A percentile compares a stretch with the other conserved stretches of the same genome.
Evolutionary conservation across 2,888 invertebrate genomes (phyloP).

Genomic region (Andrena minutula): DNA sequence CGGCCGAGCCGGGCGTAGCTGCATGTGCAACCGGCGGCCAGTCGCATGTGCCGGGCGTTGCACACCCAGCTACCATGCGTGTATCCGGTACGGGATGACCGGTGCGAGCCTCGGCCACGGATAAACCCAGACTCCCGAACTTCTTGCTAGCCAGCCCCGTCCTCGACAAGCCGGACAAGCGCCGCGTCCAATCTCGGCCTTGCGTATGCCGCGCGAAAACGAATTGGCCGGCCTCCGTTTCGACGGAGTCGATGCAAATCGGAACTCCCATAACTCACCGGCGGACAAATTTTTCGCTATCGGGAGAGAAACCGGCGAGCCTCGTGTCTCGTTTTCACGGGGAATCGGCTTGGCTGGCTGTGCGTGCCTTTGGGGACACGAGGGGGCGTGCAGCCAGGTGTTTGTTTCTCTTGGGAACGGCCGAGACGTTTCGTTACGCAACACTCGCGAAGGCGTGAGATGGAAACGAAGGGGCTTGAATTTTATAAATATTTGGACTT

Average conservation of each 20-base stretch:
- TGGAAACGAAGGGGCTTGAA: not conserved
- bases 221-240: conserved; percentile 32
- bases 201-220: conserved; percentile 58
- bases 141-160: conserved; percentile 71
- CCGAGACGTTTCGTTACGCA: not conserved
- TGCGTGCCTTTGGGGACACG: not conserved
- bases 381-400: not conserved
- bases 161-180: conserved; percentile 64
- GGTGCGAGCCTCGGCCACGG: conserved; percentile 60
- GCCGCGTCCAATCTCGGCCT: conserved; percentile 54
- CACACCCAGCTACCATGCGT: conserved; percentile 63
- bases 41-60: conserved; percentile 58
- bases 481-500: conserved; percentile 43
- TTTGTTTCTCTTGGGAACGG: conserved; percentile 26
- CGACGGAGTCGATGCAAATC: conserved; percentile 33
- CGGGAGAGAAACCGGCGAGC: not conserved
- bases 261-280: conserved; percentile 21
- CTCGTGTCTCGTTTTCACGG: not conserved
- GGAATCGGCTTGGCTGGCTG: not conserved
- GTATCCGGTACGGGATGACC: conserved; percentile 72
- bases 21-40: conserved; percentile 30
- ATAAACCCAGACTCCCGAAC: conserved; percentile 71
- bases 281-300: conserved; percentile 19
- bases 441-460: not conserved
- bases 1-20: conserved; percentile 28